These are phyloP conservation scores for Malurus elegans DNA, from an alignment of 2,113 vertebrate species.

Conservation along the genomic window DNA sequence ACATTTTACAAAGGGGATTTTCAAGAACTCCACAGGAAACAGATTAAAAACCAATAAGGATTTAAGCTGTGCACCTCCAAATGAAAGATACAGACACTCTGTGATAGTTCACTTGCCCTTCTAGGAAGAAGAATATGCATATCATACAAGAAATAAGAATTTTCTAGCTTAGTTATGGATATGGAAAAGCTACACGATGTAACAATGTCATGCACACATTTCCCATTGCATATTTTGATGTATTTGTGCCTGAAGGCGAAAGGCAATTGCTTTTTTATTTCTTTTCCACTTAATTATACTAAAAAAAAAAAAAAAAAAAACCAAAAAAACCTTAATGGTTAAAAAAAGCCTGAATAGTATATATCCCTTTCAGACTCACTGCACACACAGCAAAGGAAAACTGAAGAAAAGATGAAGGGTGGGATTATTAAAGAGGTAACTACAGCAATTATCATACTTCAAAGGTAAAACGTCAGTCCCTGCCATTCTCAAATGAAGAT, in stretches of 20 bases:
- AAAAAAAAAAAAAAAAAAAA: not conserved
- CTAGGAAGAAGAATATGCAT: slow-evolving; percentile 9
- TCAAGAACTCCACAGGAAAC: slow-evolving; percentile 52
- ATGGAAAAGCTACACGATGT: slow-evolving; percentile 48
- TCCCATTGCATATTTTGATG: slow-evolving; percentile 59
- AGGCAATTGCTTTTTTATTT: slow-evolving; percentile 45
- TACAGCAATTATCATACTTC: slow-evolving; percentile 19
- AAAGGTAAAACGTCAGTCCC: slow-evolving; percentile 22
- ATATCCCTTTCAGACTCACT: slow-evolving; percentile 23
- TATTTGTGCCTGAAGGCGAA: slow-evolving; percentile 45
- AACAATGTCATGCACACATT: slow-evolving; percentile 67
- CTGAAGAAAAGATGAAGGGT: not conserved
- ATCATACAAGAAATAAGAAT: slow-evolving; percentile 61
- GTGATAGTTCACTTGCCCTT: slow-evolving; percentile 14
- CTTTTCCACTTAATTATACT: slow-evolving; percentile 28
- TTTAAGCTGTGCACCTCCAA: slow-evolving; percentile 36
- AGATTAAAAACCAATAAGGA: slow-evolving; percentile 43
- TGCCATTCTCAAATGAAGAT: not conserved
- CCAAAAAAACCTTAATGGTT: not conserved
- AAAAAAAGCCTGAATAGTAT: slow-evolving; percentile 11
- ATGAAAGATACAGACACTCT: slow-evolving; percentile 19
- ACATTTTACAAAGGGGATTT: slow-evolving; percentile 45
- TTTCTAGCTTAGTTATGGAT: slow-evolving; percentile 37
- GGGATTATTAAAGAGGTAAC: slow-evolving; percentile 32
- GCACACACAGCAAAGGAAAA: slow-evolving; percentile 35